Percentiles rank a stretch among this genome's conserved stretches.
These are phyloP conservation scores for Ceratosolen solmsi DNA, from an alignment of 1,140 invertebrate genomes.

Conservation along the genomic window DNA sequence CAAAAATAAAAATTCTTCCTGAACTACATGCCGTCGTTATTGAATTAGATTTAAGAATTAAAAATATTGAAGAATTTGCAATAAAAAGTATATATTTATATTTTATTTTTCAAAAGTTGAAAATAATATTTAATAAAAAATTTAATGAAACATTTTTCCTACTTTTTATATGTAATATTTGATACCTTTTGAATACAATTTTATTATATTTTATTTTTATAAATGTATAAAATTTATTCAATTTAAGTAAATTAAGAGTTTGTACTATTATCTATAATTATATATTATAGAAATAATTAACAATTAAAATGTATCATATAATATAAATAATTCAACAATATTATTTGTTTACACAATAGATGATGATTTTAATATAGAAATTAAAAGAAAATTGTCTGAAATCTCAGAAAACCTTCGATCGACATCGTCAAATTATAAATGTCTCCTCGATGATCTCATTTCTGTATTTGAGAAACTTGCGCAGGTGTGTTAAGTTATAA, in stretches of 20 bases:
- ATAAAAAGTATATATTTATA: slow-evolving; percentile 62
- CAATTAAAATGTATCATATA: neutral
- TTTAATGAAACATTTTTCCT: too few relatives aligned
- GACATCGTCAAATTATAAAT: slow-evolving; percentile 83
- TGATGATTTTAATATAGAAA: slow-evolving; percentile 70
- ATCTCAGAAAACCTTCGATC: slow-evolving; percentile 80
- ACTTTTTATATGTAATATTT: too few relatives aligned
- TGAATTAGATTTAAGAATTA: slow-evolving; percentile 82
- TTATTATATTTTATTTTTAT: neutral
- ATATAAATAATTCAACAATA: neutral
- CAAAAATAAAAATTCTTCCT: slow-evolving; percentile 76
- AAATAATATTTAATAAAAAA: too few relatives aligned
- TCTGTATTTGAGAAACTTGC: slow-evolving; percentile 80
- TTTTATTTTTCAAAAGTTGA: too few relatives aligned
- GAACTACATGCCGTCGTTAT: slow-evolving; percentile 79
- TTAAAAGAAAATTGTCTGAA: slow-evolving; percentile 78
- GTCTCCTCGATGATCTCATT: slow-evolving; percentile 81
- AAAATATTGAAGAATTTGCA: slow-evolving; percentile 76
- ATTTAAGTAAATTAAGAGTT: neutral
- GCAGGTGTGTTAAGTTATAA: slow-evolving; percentile 72
- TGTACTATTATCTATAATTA: neutral
- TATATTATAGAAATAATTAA: neutral
- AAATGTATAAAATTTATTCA: neutral
- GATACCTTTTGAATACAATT: neutral
- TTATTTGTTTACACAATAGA: slow-evolving; percentile 54